Evolutionary conservation across 2,888 invertebrate species (phyloP).

Genomic region (Cantharis nigra): DNA sequence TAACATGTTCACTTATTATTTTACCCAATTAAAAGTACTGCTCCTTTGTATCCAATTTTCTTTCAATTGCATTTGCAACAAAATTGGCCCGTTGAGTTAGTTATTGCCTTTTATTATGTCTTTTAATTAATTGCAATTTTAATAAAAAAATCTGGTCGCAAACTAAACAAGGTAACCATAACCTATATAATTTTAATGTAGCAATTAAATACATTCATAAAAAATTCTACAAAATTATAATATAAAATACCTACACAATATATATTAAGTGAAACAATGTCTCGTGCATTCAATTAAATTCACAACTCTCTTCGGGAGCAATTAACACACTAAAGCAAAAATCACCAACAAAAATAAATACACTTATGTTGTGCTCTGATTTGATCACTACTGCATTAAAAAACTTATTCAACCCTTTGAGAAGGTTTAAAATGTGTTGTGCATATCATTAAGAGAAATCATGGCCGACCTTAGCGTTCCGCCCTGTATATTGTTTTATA

Average conservation of each 20-base stretch:
- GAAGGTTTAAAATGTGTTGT: conserved; percentile 13
- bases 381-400: conserved; percentile 34
- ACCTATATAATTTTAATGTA: not conserved
- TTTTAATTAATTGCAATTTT: not conserved
- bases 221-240: not conserved
- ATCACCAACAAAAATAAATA: conserved; percentile 3
- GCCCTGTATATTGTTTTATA: conserved; percentile 48
- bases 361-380: conserved; percentile 25
- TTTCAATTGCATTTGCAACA: not conserved
- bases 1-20: not conserved
- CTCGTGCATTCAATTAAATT: not conserved
- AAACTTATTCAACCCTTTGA: conserved; percentile 36
- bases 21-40: not conserved
- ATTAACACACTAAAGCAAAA: conserved; percentile 10
- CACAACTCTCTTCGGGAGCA: not conserved
- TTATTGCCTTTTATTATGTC: not conserved
- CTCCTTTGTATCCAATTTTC: not conserved
- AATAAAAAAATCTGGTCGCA: not conserved
- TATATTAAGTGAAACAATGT: not conserved
- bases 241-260: not conserved
- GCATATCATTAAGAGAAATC: conserved; percentile 31
- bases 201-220: not conserved
- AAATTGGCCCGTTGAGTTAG: not conserved
- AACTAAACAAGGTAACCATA: not conserved
- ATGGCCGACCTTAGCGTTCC: conserved; percentile 43